phyloP scores from a whole-genome alignment of 2,888 invertebrate species.

The Dolichomitus sp. region DNA sequence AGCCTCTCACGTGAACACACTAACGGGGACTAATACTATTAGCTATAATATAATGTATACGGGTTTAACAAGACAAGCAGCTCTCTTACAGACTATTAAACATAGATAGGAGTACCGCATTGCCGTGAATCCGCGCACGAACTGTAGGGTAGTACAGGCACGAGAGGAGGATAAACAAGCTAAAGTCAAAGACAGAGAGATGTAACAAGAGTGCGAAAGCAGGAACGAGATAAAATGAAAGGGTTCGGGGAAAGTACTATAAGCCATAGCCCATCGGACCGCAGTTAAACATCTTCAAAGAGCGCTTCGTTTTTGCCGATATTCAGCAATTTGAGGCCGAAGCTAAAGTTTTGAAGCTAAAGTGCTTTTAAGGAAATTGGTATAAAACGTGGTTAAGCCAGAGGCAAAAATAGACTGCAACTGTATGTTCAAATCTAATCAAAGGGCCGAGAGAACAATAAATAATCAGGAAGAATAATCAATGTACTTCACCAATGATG shows the following conservation, averaged over 20 bases:
- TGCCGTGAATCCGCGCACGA: constrained; percentile 81
- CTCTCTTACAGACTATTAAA: constrained; percentile 80
- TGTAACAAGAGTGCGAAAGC: background rate
- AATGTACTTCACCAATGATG: background rate
- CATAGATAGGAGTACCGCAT: constrained; percentile 83
- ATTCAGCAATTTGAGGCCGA: constrained; percentile 27
- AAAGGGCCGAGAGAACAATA: background rate
- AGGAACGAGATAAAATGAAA: background rate
- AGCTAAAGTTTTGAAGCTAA: constrained; percentile 11
- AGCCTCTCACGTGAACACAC: constrained; percentile 17
- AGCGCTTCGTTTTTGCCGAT: constrained; percentile 26
- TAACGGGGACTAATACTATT: constrained; percentile 14
- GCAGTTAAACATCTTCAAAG: constrained; percentile 41
- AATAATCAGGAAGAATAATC: background rate
- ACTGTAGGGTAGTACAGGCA: constrained; percentile 63
- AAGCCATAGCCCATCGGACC: constrained; percentile 36
- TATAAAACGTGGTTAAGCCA: background rate
- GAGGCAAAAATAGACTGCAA: background rate
- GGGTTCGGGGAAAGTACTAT: constrained; percentile 27
- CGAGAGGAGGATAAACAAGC: constrained; percentile 25
- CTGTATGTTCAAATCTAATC: background rate
- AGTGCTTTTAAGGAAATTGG: constrained; percentile 1
- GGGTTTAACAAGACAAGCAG: constrained; percentile 16
- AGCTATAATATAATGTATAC: constrained; percentile 21
- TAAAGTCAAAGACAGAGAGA: constrained; percentile 17